These are phyloP conservation scores for Sebastes cheni DNA, from an alignment of 2,797 vertebrate species.

Conservation along the genomic window DNA sequence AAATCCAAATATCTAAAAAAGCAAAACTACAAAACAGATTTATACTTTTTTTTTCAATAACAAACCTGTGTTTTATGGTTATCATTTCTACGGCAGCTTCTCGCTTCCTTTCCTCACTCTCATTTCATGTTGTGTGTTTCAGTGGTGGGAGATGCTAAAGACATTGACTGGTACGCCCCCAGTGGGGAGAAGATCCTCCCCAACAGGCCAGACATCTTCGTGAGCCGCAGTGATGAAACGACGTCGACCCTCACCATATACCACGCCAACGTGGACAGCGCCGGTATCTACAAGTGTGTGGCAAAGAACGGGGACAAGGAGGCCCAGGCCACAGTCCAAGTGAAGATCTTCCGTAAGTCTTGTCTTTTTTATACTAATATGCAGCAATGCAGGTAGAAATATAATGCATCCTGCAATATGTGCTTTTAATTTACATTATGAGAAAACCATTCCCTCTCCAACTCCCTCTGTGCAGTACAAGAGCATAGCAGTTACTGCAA, in stretches of 20 bases:
- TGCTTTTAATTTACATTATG: neutral
- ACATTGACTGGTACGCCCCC: constrained; percentile 95
- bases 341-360: constrained; percentile 96
- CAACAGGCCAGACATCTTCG: constrained; percentile 88
- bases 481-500: neutral
- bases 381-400: neutral
- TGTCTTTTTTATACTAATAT: rapidly evolving
- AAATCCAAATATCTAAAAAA: neutral
- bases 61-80: neutral
- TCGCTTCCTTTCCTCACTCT: neutral
- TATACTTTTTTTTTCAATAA: neutral
- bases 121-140: neutral
- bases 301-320: constrained; percentile 88
- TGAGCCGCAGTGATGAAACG: constrained; percentile 87
- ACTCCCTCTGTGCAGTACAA: neutral
- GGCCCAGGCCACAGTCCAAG: constrained; percentile 91
- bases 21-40: neutral
- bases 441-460: neutral
- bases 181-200: constrained; percentile 90
- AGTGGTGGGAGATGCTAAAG: constrained; percentile 93
- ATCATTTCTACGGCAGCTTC: neutral
- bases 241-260: constrained; percentile 94
- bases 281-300: constrained; percentile 96
- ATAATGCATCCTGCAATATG: neutral
- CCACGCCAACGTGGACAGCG: constrained; percentile 90